Evolutionary conservation across 2,113 vertebrate species (phyloP).

Genomic region (Anthoscopus minutus): DNA sequence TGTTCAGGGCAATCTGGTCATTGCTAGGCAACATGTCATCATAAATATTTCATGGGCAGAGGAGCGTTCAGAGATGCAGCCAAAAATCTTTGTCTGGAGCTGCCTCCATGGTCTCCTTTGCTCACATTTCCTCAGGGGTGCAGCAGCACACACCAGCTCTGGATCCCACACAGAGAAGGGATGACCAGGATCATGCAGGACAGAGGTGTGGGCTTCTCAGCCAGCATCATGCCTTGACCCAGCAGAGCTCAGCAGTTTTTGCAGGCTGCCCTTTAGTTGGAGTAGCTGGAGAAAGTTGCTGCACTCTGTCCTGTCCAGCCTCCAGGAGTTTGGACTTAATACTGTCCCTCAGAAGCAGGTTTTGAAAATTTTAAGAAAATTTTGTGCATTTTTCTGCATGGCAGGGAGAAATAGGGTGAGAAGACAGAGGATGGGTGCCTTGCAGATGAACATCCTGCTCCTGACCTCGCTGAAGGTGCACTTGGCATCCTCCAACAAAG

Average conservation of each 20-base stretch:
- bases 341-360: neutral
- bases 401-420: neutral
- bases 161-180: rapidly evolving
- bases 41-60: constrained; percentile 69
- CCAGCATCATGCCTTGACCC: neutral
- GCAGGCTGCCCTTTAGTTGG: neutral
- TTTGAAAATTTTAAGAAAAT: neutral
- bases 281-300: neutral
- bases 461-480: rapidly evolving
- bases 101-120: neutral
- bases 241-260: neutral
- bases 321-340: neutral
- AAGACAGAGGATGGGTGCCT: neutral
- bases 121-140: neutral
- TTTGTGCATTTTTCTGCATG: neutral
- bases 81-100: constrained; percentile 21
- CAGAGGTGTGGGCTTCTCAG: neutral
- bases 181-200: neutral
- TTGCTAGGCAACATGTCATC: constrained; percentile 73
- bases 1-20: constrained; percentile 56
- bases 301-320: neutral
- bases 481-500: neutral
- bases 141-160: neutral
- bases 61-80: neutral
- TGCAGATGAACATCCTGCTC: neutral